A percentile compares a stretch with the other conserved stretches of the same genome.
Conservation (phyloP, 2,113 vertebrate genomes). For the Prochilodus magdalenae region DNA sequence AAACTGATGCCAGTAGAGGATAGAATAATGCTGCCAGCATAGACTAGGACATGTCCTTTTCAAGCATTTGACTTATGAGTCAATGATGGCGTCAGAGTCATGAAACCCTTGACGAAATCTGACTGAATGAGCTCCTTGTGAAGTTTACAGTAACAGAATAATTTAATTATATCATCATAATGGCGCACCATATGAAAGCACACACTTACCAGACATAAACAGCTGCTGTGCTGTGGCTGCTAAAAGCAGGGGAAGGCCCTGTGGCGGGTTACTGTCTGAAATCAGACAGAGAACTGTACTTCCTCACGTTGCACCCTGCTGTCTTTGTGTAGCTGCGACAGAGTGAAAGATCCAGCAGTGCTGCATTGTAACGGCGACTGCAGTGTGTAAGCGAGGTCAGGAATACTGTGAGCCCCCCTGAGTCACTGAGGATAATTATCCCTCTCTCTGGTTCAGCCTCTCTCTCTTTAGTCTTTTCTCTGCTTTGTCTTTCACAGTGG, state of each 20-base stretch:
- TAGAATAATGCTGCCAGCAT: background rate
- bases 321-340: constrained; percentile 26
- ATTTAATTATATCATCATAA: background rate
- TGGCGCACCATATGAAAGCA: background rate
- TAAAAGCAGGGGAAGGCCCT: constrained; percentile 23
- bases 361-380: constrained; percentile 16
- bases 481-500: constrained; percentile 21
- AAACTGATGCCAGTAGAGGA: background rate
- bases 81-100: background rate
- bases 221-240: constrained; percentile 28
- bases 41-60: background rate
- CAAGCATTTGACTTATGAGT: background rate
- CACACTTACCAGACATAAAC: constrained; percentile 1
- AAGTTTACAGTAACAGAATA: background rate
- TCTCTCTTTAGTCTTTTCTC: constrained; percentile 35
- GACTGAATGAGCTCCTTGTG: background rate
- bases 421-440: constrained; percentile 33
- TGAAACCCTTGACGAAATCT: background rate
- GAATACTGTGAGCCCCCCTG: constrained; percentile 19
- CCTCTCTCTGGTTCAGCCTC: constrained; percentile 27
- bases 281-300: constrained; percentile 28
- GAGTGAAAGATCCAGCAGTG: constrained; percentile 26
- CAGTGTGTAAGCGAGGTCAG: constrained; percentile 38
- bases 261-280: constrained; percentile 21
- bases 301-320: constrained; percentile 14